A percentile compares a stretch with the other conserved stretches of the same genome.
Conservation (phyloP, 2,888 invertebrate species). For the Parthenolecanium corni region DNA sequence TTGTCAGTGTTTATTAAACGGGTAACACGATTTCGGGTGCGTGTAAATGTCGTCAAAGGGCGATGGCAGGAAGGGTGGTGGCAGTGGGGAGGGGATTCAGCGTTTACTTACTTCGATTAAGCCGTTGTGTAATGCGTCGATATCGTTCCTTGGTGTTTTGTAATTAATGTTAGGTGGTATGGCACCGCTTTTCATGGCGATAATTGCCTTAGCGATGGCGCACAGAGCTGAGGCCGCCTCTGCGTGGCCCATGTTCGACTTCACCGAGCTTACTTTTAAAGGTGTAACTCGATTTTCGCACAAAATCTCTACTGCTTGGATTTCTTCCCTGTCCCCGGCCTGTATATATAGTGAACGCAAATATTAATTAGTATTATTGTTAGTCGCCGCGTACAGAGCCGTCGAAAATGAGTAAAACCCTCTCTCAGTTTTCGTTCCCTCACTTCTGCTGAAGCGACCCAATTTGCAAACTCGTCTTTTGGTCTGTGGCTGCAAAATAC, state of each 20-base stretch:
- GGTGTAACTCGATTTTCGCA: slow-evolving; percentile 10
- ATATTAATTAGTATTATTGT: background rate
- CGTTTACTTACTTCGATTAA: slow-evolving; percentile 3
- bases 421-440: too few species aligned
- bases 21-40: too few species aligned
- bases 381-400: too few species aligned
- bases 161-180: slow-evolving; percentile 23
- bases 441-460: too few species aligned
- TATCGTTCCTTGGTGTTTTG: slow-evolving; percentile 6
- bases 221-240: slow-evolving; percentile 18
- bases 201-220: slow-evolving; percentile 16
- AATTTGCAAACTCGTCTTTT: too few species aligned
- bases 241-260: slow-evolving; percentile 18
- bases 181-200: slow-evolving; percentile 4
- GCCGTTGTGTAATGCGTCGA: slow-evolving; percentile 12
- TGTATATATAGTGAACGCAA: background rate
- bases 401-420: too few species aligned
- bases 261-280: slow-evolving; percentile 11
- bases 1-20: too few species aligned
- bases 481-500: too few species aligned
- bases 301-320: slow-evolving; percentile 11
- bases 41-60: too few species aligned
- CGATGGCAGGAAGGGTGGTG: too few species aligned
- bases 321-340: slow-evolving; percentile 21
- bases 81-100: too few species aligned